Conservation (phyloP, 92 coral and sea anemone species). For the Scolanthus callimorphus region DNA sequence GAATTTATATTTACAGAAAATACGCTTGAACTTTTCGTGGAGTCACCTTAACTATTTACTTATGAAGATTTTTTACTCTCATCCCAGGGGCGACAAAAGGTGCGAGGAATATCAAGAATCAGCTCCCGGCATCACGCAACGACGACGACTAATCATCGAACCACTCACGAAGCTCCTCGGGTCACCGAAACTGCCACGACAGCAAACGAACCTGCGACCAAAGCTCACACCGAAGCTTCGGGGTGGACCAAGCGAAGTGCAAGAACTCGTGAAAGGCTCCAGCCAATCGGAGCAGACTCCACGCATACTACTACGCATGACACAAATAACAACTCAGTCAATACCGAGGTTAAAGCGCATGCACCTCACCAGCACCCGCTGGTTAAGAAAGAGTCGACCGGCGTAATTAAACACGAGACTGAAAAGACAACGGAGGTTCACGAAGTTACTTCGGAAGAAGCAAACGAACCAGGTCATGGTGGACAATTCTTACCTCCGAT, state of each 20-base stretch:
- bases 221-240: slow-evolving; percentile 30
- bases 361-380: slow-evolving; percentile 3
- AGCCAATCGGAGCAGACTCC: slow-evolving; percentile 72
- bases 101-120: slow-evolving; percentile 76
- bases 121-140: slow-evolving; percentile 70
- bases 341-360: slow-evolving; percentile 33
- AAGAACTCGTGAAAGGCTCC: slow-evolving; percentile 62
- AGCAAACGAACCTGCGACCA: slow-evolving; percentile 1
- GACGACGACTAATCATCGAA: slow-evolving; percentile 27
- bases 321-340: slow-evolving; percentile 24
- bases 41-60: no score
- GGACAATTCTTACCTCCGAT: slow-evolving; percentile 69
- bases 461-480: slow-evolving; percentile 47
- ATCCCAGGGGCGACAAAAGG: slow-evolving; percentile 69
- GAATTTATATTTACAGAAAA: no score
- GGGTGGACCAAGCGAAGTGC: slow-evolving; percentile 75
- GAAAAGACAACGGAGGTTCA: slow-evolving; percentile 12
- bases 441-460: slow-evolving; percentile 16
- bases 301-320: slow-evolving; percentile 39
- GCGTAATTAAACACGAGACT: slow-evolving; percentile 26
- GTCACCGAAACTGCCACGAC: slow-evolving; percentile 30
- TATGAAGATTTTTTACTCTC: not conserved
- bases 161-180: slow-evolving; percentile 31
- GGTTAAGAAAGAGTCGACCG: slow-evolving; percentile 36
- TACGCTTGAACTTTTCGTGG: no score